Base-by-base conservation (phyloP, 2,888 invertebrate genomes). In the Polia nebulosa region DNA sequence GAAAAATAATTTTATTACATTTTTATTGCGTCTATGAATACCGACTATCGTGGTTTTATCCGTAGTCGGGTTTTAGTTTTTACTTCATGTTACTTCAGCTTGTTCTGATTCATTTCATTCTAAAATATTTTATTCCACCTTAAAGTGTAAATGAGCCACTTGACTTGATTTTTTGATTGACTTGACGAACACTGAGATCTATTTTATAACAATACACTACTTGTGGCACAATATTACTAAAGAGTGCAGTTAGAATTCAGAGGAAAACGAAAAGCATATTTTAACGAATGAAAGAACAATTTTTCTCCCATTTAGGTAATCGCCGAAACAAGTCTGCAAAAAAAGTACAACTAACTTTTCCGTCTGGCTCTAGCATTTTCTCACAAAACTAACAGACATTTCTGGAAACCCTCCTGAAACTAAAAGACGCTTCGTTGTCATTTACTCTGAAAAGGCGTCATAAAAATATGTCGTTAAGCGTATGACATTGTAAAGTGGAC, bases 361-460 rank as follows among this genome's bases (percentile, higher is more conserved):
- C 45, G 13, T 15, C 22, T 25, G 13, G 15, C 25, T 47, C 7
- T 47, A 22, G 22, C 6, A 15, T 15, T 47, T 41, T 15, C 15
- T 25, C 2, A 3, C 22, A 15, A 13, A 47, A 17, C 1, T 7
- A 1, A 27, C 17, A 11, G 13, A 32, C 0, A 32, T 36, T 71
- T 51, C 56, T 49, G 29, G 44, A 32, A 20, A 61, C 2, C 2
- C 9, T 29, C 8, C 25, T 44, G 55, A 55, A 67, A 20, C 25
- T 44, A 49, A 55, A 67, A 20, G 17, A 36, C n/a, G 15, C 15
- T 29, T 15, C 20, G 29, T 20, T 20, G n/a, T 32, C 27, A 36
- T 75, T 44, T 56, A 29, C 17, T 11, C 51, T 47, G n/a, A 60
- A 73, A 60, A 47, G 36, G 8, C 36, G 41, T 41, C 56, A 60